Conservation (phyloP, 1,140 invertebrate species). For the Vanessa tameamea region DNA sequence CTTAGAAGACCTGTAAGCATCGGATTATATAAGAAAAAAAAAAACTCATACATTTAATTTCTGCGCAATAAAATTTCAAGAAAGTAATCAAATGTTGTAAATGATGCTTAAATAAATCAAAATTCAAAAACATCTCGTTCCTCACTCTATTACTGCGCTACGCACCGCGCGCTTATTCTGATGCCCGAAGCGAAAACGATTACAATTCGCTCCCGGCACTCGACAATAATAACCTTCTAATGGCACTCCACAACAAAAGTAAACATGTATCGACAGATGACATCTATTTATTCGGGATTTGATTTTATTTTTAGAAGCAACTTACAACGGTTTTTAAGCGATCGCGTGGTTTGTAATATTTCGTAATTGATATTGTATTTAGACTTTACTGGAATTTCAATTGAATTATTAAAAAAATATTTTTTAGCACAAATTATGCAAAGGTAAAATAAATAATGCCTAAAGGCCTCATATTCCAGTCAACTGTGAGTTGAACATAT, state of each 20-base stretch:
- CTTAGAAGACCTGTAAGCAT: too few species aligned
- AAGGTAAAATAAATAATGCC: background rate
- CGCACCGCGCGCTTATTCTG: constrained; percentile 34
- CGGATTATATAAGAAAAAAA: background rate
- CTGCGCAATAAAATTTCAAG: background rate
- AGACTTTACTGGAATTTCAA: background rate
- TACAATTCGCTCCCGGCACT: constrained; percentile 50
- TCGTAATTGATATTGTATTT: background rate
- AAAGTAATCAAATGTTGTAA: background rate
- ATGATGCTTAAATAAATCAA: background rate
- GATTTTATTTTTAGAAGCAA: constrained; percentile 28
- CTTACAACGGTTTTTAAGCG: constrained; percentile 44
- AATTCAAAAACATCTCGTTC: background rate
- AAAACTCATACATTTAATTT: background rate
- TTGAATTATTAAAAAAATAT: background rate
- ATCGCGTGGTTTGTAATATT: background rate
- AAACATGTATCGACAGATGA: constrained; percentile 66
- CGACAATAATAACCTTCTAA: constrained; percentile 54
- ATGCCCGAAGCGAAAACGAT: constrained; percentile 64
- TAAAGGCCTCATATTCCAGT: background rate
- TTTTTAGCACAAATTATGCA: background rate
- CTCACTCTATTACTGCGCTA: background rate
- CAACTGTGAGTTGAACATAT: too few species aligned
- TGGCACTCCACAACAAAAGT: constrained; percentile 55
- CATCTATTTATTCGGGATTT: constrained; percentile 51